These are phyloP conservation scores for Dendronephthya gigantea DNA, from an alignment of 64 coral and sea anemone genomes.

Conservation along the genomic window DNA sequence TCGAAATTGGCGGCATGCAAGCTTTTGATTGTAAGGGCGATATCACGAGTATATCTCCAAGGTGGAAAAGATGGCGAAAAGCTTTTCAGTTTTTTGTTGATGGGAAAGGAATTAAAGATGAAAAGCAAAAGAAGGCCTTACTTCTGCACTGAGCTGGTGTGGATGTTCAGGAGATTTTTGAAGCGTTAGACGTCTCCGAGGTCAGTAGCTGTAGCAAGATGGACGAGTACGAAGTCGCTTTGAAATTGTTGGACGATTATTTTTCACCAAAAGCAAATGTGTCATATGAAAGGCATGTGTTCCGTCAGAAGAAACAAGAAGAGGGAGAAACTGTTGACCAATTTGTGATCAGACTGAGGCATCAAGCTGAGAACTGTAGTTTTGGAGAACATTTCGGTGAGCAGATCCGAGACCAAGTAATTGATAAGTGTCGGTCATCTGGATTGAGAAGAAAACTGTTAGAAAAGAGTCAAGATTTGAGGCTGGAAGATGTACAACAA, in stretches of 20 bases:
- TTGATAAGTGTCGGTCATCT: slow-evolving; percentile 11
- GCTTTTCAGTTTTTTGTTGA: background rate
- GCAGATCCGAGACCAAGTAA: slow-evolving; percentile 39
- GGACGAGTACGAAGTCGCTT: background rate
- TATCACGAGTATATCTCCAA: background rate
- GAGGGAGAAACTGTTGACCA: background rate
- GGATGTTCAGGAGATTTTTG: background rate
- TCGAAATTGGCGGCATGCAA: background rate
- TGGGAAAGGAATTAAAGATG: background rate
- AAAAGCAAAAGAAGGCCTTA: background rate
- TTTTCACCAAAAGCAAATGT: background rate
- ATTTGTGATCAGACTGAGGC: background rate
- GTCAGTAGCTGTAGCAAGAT: background rate
- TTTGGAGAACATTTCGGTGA: background rate
- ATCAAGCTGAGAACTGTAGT: slow-evolving; percentile 2
- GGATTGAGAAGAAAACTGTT: slow-evolving; percentile 30
- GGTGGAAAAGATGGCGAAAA: background rate
- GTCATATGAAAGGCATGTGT: background rate
- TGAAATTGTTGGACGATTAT: background rate
- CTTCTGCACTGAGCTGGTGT: background rate
- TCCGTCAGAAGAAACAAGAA: background rate
- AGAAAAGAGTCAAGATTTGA: slow-evolving; percentile 22
- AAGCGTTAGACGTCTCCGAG: background rate
- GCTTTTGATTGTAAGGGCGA: background rate
- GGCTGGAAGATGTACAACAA: background rate